These are phyloP conservation scores for Teleogryllus oceanicus DNA, from an alignment of 2,888 invertebrate genomes.

Conservation along the genomic window DNA sequence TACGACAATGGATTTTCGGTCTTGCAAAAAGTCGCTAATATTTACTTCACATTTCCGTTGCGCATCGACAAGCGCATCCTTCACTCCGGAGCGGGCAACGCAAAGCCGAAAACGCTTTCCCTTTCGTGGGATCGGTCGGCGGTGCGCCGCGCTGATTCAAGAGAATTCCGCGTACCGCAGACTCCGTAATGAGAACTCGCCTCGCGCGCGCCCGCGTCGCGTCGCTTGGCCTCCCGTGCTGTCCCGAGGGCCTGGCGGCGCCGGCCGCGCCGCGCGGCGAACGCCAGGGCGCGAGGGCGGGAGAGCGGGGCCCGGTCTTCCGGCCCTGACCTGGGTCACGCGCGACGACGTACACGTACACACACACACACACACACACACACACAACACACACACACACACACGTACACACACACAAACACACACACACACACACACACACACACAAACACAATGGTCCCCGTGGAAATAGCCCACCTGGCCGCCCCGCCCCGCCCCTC, in stretches of 20 bases:
- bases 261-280: not conserved
- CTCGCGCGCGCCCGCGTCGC: not conserved
- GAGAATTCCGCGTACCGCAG: too few species aligned
- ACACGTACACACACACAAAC: not conserved
- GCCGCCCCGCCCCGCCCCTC: not conserved
- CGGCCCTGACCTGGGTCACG: not conserved
- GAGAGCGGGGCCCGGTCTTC: not conserved
- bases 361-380: not conserved
- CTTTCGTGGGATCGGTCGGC: too few species aligned
- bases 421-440: too few species aligned
- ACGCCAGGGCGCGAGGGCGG: not conserved
- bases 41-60: too few species aligned
- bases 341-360: not conserved
- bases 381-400: not conserved
- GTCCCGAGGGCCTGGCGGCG: not conserved
- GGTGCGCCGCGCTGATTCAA: too few species aligned
- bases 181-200: too few species aligned
- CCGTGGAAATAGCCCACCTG: not conserved
- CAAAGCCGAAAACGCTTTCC: too few species aligned
- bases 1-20: too few species aligned
- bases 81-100: too few species aligned
- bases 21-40: too few species aligned
- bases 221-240: not conserved
- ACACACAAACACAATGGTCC: not conserved
- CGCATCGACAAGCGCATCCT: too few species aligned